phyloP scores from a whole-genome alignment of 2,797 vertebrate species.

The Sciurus carolinensis region DNA sequence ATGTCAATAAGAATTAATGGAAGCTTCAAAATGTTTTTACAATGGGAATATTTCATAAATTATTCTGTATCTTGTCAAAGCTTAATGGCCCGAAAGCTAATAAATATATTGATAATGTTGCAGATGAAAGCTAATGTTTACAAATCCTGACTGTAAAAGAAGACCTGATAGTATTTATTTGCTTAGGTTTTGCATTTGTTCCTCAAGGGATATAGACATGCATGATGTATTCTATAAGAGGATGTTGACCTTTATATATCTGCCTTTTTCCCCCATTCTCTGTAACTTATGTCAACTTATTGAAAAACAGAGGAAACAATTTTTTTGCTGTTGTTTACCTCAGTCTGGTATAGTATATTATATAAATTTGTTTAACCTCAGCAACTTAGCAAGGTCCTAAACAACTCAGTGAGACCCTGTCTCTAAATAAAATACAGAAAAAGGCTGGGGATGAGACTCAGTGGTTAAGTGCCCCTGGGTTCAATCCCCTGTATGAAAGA shows the following conservation, averaged over 20 bases:
- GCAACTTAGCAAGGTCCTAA: too few species aligned
- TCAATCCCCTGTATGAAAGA: too few species aligned
- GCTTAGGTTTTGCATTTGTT: slow-evolving; percentile 66
- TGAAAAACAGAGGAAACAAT: neutral
- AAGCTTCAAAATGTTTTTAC: slow-evolving; percentile 55
- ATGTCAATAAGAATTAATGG: slow-evolving; percentile 58
- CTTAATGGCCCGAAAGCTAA: slow-evolving; percentile 1
- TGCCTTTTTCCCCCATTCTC: neutral
- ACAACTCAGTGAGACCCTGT: too few species aligned
- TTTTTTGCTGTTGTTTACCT: slow-evolving; percentile 50
- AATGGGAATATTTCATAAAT: slow-evolving; percentile 23
- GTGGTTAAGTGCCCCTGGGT: too few species aligned
- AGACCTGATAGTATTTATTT: slow-evolving; percentile 56
- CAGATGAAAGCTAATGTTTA: slow-evolving; percentile 59
- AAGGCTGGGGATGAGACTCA: too few species aligned
- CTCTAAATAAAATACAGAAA: too few species aligned
- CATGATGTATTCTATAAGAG: slow-evolving; percentile 1
- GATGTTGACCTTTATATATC: slow-evolving; percentile 35
- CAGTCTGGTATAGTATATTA: neutral
- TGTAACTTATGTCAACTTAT: slow-evolving; percentile 40
- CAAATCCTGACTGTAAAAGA: slow-evolving; percentile 53
- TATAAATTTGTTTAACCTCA: slow-evolving; percentile 5
- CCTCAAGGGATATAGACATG: neutral
- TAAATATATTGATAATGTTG: slow-evolving; percentile 47
- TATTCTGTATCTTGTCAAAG: slow-evolving; percentile 54